phyloP scores from a whole-genome alignment of 2,113 vertebrate species.

The Cyphomyrus plagiostoma region DNA sequence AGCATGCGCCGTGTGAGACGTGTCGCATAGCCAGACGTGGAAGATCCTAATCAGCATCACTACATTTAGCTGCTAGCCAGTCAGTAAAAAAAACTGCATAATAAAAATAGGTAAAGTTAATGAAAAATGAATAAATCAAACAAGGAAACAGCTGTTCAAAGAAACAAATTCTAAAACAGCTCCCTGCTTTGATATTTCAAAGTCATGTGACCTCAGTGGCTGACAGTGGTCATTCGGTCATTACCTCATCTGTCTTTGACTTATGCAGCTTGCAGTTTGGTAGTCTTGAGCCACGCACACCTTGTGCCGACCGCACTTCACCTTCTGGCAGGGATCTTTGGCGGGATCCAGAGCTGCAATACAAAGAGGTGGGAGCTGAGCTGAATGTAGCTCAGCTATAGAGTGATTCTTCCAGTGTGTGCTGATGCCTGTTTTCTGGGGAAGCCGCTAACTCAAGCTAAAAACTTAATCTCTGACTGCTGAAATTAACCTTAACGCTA shows the following conservation, averaged over 20 bases:
- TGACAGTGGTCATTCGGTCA: not conserved
- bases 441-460: not conserved
- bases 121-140: not conserved
- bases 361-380: conserved; percentile 14
- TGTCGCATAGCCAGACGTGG: not conserved
- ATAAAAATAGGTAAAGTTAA: not conserved
- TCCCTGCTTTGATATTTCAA: not conserved
- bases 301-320: conserved; percentile 90
- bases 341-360: conserved; percentile 77
- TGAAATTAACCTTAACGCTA: not conserved
- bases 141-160: not conserved
- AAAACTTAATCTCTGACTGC: not conserved
- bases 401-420: not conserved
- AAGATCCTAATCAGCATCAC: not conserved
- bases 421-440: not conserved
- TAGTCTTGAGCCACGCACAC: conserved; percentile 84
- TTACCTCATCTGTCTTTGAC: conserved; percentile 75
- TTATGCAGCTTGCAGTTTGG: conserved; percentile 81
- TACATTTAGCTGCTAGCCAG: not conserved
- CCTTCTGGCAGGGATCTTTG: conserved; percentile 91
- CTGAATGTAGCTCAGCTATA: not conserved
- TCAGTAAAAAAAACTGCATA: not conserved
- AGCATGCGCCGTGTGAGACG: not conserved
- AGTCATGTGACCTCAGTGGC: not conserved
- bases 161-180: not conserved